These are phyloP conservation scores for Dinoponera quadriceps DNA, from an alignment of 1,140 invertebrate genomes.

Conservation along the genomic window DNA sequence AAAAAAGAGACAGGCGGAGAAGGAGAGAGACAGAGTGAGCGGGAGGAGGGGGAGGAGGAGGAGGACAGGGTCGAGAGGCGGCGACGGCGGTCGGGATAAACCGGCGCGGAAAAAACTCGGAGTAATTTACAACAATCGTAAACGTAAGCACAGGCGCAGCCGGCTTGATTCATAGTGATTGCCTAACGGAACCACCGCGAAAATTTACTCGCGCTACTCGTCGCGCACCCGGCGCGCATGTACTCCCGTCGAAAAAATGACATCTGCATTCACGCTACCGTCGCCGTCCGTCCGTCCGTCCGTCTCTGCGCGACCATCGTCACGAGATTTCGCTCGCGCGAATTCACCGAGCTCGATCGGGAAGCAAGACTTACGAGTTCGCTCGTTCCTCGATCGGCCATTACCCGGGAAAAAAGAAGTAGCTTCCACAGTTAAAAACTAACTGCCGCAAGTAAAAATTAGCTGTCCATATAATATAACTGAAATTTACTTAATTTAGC, in stretches of 20 bases:
- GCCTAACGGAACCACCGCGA: constrained; percentile 76
- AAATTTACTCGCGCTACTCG: constrained; percentile 71
- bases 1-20: constrained; percentile 28
- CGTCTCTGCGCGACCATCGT: background rate
- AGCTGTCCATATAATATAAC: too few species aligned
- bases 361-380: too few species aligned
- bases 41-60: constrained; percentile 18
- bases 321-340: constrained; percentile 25
- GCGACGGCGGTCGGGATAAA: constrained; percentile 42
- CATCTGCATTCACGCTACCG: constrained; percentile 48
- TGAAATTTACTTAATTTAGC: too few species aligned
- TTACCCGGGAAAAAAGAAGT: too few species aligned
- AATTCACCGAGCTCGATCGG: background rate
- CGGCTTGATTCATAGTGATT: constrained; percentile 78
- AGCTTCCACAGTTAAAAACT: too few species aligned
- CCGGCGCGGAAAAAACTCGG: constrained; percentile 65
- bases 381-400: too few species aligned
- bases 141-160: constrained; percentile 73
- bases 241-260: constrained; percentile 53
- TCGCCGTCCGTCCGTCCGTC: constrained; percentile 3
- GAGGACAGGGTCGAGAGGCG: constrained; percentile 34
- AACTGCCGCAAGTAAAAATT: too few species aligned
- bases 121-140: constrained; percentile 79
- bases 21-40: background rate
- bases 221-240: constrained; percentile 15